Base-by-base conservation (phyloP, 35 echinoderm and acorn worm genomes). In the Apostichopus californicus region DNA sequence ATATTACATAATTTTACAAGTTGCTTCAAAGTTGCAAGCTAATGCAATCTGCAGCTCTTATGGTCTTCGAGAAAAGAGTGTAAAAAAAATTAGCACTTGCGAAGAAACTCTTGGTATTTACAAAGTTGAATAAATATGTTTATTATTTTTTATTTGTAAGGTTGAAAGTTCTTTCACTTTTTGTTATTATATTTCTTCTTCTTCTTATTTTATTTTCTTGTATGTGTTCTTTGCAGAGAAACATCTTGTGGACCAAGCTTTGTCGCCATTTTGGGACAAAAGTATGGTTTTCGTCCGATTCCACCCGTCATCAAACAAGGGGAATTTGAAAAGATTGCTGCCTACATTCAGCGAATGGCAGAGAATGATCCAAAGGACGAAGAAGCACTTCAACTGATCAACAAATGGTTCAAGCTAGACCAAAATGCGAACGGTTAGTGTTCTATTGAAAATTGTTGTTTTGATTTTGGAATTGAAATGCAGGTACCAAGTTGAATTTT, bases 191-290 rank as follows among this genome's bases (percentile, higher is more conserved):
- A 46, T 46, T 46, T 46, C 34, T 46, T 46, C 63, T 17, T 66
- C 63, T 17, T 66, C 63, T 5, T 66, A 12, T 84, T 34, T 77
- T 13, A 64, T 46, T 83, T 56, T 17, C 20, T 6, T 65, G 15
- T 26, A 46, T 79, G 34, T 79, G 11, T 72, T 58, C 72, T 86
- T 46, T 46, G 34, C 93, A 96, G 95, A 71, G 85, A 96, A 77
- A 81, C 70, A 12, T 98, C 97, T 3, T 90, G 93, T 80, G 97
- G 97, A 52, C 94, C 95, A 46, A 94, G 78, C 57, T 98, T 98
- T 89, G 95, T 98, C 3, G 93, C 72, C 60, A 98, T 98, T 63
- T 58, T 96, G 0, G 97, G 97, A 81, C 66, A 96, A 22, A 96
- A 96, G 71, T 96, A 96, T 54, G 97, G 97, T 8, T 98, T 73